A percentile compares a stretch with the other conserved stretches of the same genome.
phyloP scores from a whole-genome alignment of 1,140 invertebrate species.

The Drosophila serrata region DNA sequence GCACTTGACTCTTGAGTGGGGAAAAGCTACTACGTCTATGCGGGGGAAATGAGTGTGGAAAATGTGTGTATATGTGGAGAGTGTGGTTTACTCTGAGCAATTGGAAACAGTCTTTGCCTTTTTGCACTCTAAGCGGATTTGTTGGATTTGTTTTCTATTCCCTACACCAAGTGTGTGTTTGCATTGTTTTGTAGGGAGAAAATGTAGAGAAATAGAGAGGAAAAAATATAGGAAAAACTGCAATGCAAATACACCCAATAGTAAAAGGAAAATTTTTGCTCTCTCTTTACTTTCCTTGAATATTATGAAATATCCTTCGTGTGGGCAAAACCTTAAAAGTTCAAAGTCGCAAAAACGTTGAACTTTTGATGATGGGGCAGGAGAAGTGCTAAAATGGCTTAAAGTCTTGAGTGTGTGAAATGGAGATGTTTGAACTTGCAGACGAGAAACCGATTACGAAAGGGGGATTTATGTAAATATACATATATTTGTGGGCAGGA shows the following conservation, averaged over 20 bases:
- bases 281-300: conserved; percentile 2
- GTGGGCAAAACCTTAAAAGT: conserved; percentile 41
- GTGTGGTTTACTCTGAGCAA: conserved; percentile 23
- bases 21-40: neutral
- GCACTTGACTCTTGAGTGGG: conserved; percentile 60
- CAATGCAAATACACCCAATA: conserved; percentile 37
- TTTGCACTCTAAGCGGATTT: conserved; percentile 60
- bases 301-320: conserved; percentile 25
- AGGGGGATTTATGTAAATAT: conserved; percentile 36
- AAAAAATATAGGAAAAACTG: conserved; percentile 1
- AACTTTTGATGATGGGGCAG: conserved; percentile 25
- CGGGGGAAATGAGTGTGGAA: neutral
- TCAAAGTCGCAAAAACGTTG: conserved; percentile 41
- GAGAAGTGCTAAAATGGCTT: conserved; percentile 35
- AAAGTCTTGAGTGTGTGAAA: conserved; percentile 32
- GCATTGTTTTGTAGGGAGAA: conserved; percentile 19
- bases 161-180: conserved; percentile 2
- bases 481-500: conserved; percentile 8
- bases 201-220: neutral
- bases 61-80: conserved; percentile 4
- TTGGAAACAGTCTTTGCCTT: conserved; percentile 40
- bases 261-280: conserved; percentile 22
- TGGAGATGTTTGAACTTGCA: conserved; percentile 31
- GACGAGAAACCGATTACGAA: conserved; percentile 32
- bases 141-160: conserved; percentile 29